Evolutionary conservation across 1,140 invertebrate species (phyloP), one percentile per base, ranked within the genome.

Genomic region (Helicoverpa armigera): DNA sequence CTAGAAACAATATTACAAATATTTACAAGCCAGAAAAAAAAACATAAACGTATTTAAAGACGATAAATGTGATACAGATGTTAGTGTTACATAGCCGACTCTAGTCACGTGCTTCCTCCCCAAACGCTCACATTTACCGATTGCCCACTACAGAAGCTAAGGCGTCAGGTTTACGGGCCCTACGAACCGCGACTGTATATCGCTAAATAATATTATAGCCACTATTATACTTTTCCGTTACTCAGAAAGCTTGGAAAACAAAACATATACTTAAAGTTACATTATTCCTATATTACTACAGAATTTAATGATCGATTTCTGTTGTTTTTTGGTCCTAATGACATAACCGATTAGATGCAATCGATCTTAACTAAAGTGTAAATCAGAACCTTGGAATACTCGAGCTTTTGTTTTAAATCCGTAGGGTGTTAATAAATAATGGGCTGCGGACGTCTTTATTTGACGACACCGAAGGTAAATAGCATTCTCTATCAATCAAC

Each of bases 161-260:
- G 67, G 12, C 67, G 86, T 86, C 85, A 87, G 81, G 79, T 86
- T 87, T 88, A 88, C 83, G 82, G 84, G 80, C 82, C 84, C 86
- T 85, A 87, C 86, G 83, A 89, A 85, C 81, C 83, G 70, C 83
- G 84, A 86, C 86, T 89, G 84, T 83, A 87, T 87, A 88, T 80
- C 53, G 76, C 76, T 69, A 79, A 79, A 79, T 79, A 78, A 78
- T 67, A 79, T 67, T 18, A 79, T 53, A 43, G 31, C 75, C 63
- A 48, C 5, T 7, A 50, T 67, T 78, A 69, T 69, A 56, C 31
- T 58, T 58, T 23, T 70, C 63, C 51, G 16, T 56, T 79, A 79
- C 29, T 58, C 54, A 58, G 23, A 31, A 29, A 79, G 14, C 61
- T 14, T 67, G 13, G 60, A n/a, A 43, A n/a, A 18, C 75, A 16